These are phyloP conservation scores for Anneissia japonica DNA, from an alignment of 35 echinoderm and acorn worm genomes.

Conservation along the genomic window DNA sequence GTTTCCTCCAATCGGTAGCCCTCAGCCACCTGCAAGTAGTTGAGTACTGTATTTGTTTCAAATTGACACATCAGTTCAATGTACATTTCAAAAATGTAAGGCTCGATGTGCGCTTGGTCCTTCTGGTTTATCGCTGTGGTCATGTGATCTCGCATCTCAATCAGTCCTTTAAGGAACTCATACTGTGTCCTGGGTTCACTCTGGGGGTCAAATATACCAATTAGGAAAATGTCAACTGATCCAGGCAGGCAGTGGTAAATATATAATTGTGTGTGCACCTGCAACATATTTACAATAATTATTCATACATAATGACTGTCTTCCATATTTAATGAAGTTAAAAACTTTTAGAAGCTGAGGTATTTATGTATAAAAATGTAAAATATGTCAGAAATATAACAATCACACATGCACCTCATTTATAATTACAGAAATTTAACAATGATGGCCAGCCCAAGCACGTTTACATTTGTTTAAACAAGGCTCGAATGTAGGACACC, in stretches of 20 bases:
- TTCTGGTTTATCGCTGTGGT: conserved; percentile 43
- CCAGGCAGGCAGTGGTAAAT: background rate
- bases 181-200: conserved; percentile 57
- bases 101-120: conserved; percentile 59
- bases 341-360: too few species aligned
- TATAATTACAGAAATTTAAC: too few species aligned
- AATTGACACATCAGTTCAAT: conserved; percentile 87
- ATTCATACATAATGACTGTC: too few species aligned
- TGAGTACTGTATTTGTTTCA: conserved; percentile 43
- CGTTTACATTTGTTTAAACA: too few species aligned
- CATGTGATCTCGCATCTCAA: conserved; percentile 59
- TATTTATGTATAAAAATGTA: too few species aligned
- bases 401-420: too few species aligned
- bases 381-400: too few species aligned
- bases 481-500: too few species aligned
- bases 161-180: conserved; percentile 84
- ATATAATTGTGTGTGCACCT: background rate
- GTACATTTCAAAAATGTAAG: conserved; percentile 75
- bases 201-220: conserved; percentile 15
- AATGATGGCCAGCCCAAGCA: too few species aligned
- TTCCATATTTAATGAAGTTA: too few species aligned
- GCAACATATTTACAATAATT: too few species aligned
- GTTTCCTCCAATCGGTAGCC: conserved; percentile 88
- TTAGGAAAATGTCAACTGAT: background rate
- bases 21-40: conserved; percentile 73